phyloP scores from a whole-genome alignment of 2,113 vertebrate genomes.

The Protobothrops flavoviridis region DNA sequence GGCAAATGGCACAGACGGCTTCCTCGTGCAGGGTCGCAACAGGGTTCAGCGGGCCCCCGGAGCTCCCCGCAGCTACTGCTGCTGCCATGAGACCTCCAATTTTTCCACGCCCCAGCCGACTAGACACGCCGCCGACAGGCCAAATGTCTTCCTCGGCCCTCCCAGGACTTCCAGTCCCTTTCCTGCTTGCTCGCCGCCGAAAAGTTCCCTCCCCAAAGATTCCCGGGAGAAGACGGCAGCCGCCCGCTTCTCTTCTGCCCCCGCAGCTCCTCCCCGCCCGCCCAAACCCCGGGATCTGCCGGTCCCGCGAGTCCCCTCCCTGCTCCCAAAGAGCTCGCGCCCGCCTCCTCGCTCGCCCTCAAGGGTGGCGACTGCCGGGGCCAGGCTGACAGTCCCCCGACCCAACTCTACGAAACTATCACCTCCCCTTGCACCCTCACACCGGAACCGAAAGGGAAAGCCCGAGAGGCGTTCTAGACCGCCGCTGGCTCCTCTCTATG shows the following conservation, averaged over 20 bases:
- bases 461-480: not conserved
- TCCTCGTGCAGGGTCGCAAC: conserved; percentile 77
- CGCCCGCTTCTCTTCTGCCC: not conserved
- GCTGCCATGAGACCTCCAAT: not conserved
- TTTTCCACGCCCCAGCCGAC: not conserved
- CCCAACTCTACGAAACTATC: not conserved
- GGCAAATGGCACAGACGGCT: conserved; percentile 76
- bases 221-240: not conserved
- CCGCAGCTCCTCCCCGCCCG: conserved; percentile 21
- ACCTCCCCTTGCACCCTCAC: no score
- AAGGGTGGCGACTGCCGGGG: not conserved
- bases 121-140: not conserved
- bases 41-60: conserved; percentile 69
- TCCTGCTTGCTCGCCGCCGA: not conserved
- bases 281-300: not conserved
- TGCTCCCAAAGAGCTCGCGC: not conserved
- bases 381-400: not conserved
- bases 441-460: not conserved
- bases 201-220: not conserved
- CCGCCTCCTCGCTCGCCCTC: not conserved
- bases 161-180: not conserved
- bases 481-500: not conserved
- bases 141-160: conserved; percentile 1
- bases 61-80: conserved; percentile 32
- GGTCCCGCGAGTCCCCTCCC: not conserved